Base-by-base conservation (phyloP, 2,797 vertebrate species). In the Macropodus opercularis region DNA sequence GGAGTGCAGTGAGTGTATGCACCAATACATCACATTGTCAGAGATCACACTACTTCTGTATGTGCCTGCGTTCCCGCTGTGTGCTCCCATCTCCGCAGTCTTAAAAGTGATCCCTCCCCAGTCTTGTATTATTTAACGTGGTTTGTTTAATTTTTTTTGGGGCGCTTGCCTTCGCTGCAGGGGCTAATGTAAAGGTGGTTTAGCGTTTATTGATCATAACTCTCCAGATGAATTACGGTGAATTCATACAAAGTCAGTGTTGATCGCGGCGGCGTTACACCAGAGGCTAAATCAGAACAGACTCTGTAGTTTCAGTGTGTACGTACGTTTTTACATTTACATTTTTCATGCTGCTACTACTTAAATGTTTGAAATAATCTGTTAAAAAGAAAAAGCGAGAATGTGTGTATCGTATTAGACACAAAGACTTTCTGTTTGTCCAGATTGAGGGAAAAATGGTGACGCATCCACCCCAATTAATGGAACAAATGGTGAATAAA, bases 1-100 rank as follows among this genome's bases (percentile, higher is more conserved):
- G 53, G 69, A 77, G 65, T 66, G 63, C 55, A 70, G 13, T 36
- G 66, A 60, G 75, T 69, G 62, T 69, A 57, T 48, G 51, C 63
- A 24, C 29, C 48, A 32, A 27, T 83, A 72, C 52, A 76, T 85
- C 77, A 79, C 48, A 55, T 46, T 80, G 72, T 83, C 75, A 66
- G 41, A 79, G 66, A 74, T 77, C 68, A 57, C 24, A 22, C 7
- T 49, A 41, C 56, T 0, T 48, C 50, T 27, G 9, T 51, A 29
- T 32, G 41, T 35, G 34, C 17, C 6, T 35, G 38, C 12, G 38
- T 44, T 10, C 40, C 48, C 38, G n/a, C 27, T 46, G 29, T 53
- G 8, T 32, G 24, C 40, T 55, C 26, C 23, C 35, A 58, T 70
- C 41, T 61, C 41, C 63, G 55, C 63, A 31, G 35, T 69, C 39